phyloP scores from a whole-genome alignment of 2,888 invertebrate species.

The Trissolcus brochymenae region DNA sequence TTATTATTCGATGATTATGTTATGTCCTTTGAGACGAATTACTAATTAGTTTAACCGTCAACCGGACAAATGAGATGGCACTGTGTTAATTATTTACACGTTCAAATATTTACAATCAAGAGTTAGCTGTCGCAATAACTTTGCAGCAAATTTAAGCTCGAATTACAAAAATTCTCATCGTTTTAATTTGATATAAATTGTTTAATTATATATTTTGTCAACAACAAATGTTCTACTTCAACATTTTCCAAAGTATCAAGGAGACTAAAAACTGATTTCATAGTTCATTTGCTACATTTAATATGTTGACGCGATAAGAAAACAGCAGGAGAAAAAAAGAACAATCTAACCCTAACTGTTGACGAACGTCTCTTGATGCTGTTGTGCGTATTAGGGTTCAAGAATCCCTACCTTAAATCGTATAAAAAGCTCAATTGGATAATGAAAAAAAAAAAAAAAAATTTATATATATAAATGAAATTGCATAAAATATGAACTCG shows the following conservation, averaged over 20 bases:
- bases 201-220: too few species aligned
- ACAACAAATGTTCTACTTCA: too few species aligned
- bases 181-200: too few species aligned
- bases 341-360: conserved; percentile 23
- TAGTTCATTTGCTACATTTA: too few species aligned
- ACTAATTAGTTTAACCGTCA: conserved; percentile 20
- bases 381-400: conserved; percentile 5
- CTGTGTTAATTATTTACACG: conserved; percentile 8
- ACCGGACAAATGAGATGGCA: conserved; percentile 21
- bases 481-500: neutral
- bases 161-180: too few species aligned
- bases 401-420: conserved; percentile 18
- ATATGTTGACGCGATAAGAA: too few species aligned
- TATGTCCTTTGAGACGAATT: conserved; percentile 42
- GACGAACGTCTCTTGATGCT: conserved; percentile 11
- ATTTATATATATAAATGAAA: neutral
- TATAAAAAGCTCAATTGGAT: conserved; percentile 10
- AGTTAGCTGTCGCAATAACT: too few species aligned
- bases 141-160: too few species aligned
- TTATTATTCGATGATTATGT: conserved; percentile 44
- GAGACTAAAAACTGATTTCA: too few species aligned
- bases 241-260: too few species aligned
- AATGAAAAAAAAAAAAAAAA: conserved; percentile 2
- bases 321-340: conserved; percentile 4
- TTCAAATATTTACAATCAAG: conserved; percentile 14